Base-by-base conservation (phyloP, 92 coral and sea anemone species). In the Porites rus region DNA sequence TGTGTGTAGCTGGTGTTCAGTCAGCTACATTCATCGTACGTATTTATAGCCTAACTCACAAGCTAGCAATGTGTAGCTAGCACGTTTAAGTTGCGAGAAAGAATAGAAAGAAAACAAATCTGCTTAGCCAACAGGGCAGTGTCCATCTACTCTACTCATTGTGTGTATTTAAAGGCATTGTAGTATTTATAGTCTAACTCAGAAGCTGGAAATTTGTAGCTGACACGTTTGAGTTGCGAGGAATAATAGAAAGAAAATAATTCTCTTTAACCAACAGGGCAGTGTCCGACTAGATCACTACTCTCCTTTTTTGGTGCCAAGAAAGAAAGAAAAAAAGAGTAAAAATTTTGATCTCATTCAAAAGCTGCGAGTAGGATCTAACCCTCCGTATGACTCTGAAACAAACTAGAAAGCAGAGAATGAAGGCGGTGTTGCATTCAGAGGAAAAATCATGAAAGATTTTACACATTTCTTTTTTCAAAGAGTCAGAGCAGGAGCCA, bases 401-500 rank as follows among this genome's bases (percentile, higher is more conserved):
- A 7, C 11, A 54, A 54, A 54, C 10, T 2, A 54, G 60, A 54
- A 54, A 54, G 60, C 10, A 54, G 13, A 12, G 13, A 54, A 54
- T 31, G 5, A 31, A 31, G 43, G 43, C 5, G 43, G 43, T 31
- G 43, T 31, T 31, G 43, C 43, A 31, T 31, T 31, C 43, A 31
- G 43, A 31, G 4, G 43, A 31, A 31, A 31, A 31, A 31, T 2
- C 0, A 3, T 31, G 7, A 67, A 18, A 67, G 31, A 12, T 11
- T 8, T 12, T 18, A 11, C 22, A 1, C 10, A 18, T 4, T 66
- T 20, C 22, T n/a, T 25, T 7, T 10, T 13, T 67, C 28, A 10
- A 10, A 21, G 8, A 18, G 28, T 67, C 72, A 67, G 43, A 67
- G 28, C 22, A 72, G 87, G 71, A 72, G 87, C 87, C 78, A 60